These are phyloP conservation scores for Pogonus chalceus DNA, from an alignment of 1,140 invertebrate genomes.

Conservation along the genomic window DNA sequence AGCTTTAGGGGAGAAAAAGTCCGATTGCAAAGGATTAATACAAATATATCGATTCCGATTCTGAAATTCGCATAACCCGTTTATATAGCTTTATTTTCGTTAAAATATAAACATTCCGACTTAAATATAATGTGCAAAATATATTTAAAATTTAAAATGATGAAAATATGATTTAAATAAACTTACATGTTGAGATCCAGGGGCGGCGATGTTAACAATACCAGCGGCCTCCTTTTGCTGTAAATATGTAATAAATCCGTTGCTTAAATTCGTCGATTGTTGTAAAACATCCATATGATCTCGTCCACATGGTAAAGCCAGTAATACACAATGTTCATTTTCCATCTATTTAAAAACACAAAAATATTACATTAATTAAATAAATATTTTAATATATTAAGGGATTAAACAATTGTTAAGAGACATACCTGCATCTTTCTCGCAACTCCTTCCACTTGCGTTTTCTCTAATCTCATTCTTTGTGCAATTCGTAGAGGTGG, in stretches of 20 bases:
- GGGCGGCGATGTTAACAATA: conserved; percentile 89
- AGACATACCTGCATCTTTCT: conserved; percentile 85
- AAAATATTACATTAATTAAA: conserved; percentile 11
- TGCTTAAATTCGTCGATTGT: conserved; percentile 81
- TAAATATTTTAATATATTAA: not conserved
- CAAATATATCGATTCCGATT: too few relatives aligned
- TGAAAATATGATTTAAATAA: too few relatives aligned
- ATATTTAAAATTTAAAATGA: not conserved
- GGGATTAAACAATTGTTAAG: not conserved
- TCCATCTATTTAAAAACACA: conserved; percentile 61
- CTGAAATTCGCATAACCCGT: too few relatives aligned
- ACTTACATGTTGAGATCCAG: conserved; percentile 67
- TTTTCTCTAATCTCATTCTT: conserved; percentile 88
- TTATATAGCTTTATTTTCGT: too few relatives aligned
- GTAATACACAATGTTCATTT: conserved; percentile 90
- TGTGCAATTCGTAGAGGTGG: conserved; percentile 85
- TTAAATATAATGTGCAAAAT: too few relatives aligned
- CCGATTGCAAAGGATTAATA: too few relatives aligned
- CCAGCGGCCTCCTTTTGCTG: conserved; percentile 94
- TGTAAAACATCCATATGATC: conserved; percentile 87
- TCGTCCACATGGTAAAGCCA: conserved; percentile 88
- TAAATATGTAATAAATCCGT: conserved; percentile 92
- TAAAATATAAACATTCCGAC: too few relatives aligned
- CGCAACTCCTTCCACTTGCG: conserved; percentile 88
- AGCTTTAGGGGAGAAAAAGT: too few relatives aligned